Evolutionary conservation across 2,113 vertebrate species (phyloP).

Genomic region (Okapia johnstoni): DNA sequence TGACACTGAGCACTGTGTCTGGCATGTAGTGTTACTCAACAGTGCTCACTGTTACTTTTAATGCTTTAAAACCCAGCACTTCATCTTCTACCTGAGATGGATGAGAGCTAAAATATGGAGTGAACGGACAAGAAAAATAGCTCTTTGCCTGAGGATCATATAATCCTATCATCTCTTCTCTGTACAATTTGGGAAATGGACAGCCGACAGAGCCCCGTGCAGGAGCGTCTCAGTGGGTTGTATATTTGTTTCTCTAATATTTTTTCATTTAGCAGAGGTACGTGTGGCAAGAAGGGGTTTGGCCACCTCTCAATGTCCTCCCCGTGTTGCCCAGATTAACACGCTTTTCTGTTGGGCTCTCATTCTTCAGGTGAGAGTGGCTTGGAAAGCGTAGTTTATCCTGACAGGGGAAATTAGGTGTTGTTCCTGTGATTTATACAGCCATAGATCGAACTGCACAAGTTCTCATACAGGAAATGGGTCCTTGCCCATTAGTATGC

Average conservation of each 20-base stretch:
- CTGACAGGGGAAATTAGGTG: constrained; percentile 86
- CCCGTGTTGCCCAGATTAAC: constrained; percentile 74
- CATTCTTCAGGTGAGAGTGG: constrained; percentile 74
- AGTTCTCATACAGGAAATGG: constrained; percentile 77
- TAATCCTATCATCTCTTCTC: neutral
- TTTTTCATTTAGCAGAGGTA: constrained; percentile 76
- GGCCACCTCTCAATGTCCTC: constrained; percentile 71
- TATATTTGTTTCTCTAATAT: constrained; percentile 76
- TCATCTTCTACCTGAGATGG: neutral
- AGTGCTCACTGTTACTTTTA: constrained; percentile 5
- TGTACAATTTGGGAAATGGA: constrained; percentile 67
- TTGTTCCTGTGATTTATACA: constrained; percentile 85
- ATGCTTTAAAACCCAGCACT: neutral
- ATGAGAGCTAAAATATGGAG: neutral
- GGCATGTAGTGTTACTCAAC: neutral
- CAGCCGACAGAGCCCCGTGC: constrained; percentile 60
- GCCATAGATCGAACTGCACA: constrained; percentile 79
- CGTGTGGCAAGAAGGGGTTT: constrained; percentile 70
- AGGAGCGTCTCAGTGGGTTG: constrained; percentile 54
- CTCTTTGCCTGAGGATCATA: neutral
- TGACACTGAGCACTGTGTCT: neutral
- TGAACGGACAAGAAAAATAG: constrained; percentile 17
- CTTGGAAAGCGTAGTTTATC: constrained; percentile 79
- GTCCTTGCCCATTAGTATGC: constrained; percentile 70
- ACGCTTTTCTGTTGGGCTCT: constrained; percentile 66